These are phyloP conservation scores for Eira barbara DNA, from an alignment of 2,113 vertebrate genomes.

Conservation along the genomic window DNA sequence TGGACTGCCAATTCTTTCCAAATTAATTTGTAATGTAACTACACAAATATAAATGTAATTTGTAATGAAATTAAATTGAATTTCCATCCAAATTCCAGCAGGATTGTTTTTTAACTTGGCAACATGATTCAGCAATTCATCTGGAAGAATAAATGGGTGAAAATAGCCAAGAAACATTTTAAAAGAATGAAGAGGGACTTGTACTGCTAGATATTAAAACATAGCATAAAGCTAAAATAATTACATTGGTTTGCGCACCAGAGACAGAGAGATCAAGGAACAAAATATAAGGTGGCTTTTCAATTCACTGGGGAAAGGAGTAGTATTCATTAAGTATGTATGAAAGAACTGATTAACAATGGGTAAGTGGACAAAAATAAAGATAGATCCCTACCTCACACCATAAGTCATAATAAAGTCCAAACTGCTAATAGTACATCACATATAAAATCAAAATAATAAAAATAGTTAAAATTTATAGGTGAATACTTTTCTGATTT, in stretches of 20 bases:
- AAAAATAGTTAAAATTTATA: not conserved
- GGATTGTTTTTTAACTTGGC: not conserved
- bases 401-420: not conserved
- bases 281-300: not conserved
- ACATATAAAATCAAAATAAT: slow-evolving; percentile 7
- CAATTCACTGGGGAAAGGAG: not conserved
- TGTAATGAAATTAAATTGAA: not conserved
- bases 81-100: not conserved
- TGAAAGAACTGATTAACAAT: not conserved
- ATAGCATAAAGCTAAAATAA: not conserved
- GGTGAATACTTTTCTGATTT: not conserved
- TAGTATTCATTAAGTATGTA: not conserved
- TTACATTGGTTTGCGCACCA: not conserved
- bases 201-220: not conserved
- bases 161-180: not conserved
- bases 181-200: not conserved
- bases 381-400: not conserved
- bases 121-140: not conserved
- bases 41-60: not conserved
- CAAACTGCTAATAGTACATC: not conserved
- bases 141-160: not conserved
- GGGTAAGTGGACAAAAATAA: not conserved
- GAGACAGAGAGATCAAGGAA: not conserved
- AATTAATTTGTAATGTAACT: not conserved
- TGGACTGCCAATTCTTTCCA: not conserved